phyloP scores from a whole-genome alignment of 1,140 invertebrate species.

The Globodera ellingtonae region DNA sequence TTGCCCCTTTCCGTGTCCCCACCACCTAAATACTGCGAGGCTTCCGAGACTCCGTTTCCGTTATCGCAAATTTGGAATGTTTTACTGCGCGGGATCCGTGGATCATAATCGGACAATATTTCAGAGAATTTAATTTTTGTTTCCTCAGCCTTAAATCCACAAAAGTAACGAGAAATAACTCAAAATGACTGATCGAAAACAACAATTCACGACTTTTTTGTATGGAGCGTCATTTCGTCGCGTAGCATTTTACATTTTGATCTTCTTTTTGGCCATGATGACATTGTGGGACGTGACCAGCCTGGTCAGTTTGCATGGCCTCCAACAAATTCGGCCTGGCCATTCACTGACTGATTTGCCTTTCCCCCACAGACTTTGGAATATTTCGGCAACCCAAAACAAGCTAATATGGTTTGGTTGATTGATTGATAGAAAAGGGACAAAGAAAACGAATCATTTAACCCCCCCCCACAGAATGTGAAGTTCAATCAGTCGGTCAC shows the following conservation, averaged over 20 bases:
- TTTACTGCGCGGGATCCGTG: too few species aligned
- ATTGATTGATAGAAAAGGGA: background rate
- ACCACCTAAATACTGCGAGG: too few species aligned
- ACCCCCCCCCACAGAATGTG: constrained; percentile 26
- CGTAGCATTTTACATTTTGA: constrained; percentile 39
- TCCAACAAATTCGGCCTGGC: background rate
- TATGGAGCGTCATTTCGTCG: constrained; percentile 39
- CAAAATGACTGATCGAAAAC: constrained; percentile 15
- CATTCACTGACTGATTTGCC: background rate
- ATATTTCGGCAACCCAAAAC: constrained; percentile 34
- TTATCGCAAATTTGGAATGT: too few species aligned
- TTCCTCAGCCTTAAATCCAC: too few species aligned
- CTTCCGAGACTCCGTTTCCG: too few species aligned
- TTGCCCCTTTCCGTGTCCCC: too few species aligned
- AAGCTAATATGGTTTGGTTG: constrained; percentile 31
- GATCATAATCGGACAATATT: too few species aligned
- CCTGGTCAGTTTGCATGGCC: background rate
- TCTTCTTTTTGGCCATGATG: constrained; percentile 40
- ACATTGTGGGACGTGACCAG: constrained; percentile 18
- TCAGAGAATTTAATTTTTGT: too few species aligned
- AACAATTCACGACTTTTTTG: constrained; percentile 17
- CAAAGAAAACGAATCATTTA: background rate
- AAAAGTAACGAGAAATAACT: too few species aligned
- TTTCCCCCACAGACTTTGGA: constrained; percentile 16
- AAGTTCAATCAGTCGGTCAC: constrained; percentile 39